Percentiles rank a stretch among this genome's conserved stretches.
These are phyloP conservation scores for Agrilus cyanescens DNA, from an alignment of 2,888 invertebrate genomes.

Conservation along the genomic window DNA sequence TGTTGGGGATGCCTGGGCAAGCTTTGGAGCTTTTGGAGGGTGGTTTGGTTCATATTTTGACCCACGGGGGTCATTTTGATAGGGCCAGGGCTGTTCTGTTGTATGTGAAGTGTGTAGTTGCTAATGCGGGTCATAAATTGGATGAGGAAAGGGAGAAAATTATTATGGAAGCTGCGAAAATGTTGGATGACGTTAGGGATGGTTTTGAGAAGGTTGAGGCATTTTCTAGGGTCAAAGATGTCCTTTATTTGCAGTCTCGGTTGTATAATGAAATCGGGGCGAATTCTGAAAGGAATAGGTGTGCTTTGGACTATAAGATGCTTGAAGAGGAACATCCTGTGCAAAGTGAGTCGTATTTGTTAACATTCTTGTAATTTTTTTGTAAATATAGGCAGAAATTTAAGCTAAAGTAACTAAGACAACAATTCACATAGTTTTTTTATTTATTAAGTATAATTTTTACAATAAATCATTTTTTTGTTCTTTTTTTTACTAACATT, in stretches of 20 bases:
- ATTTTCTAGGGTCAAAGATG: constrained; percentile 61
- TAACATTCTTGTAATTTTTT: constrained; percentile 40
- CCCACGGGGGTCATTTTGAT: constrained; percentile 73
- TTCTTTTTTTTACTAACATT: too few relatives aligned
- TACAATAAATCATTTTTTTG: too few relatives aligned
- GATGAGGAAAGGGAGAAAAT: constrained; percentile 40
- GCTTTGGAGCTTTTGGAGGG: constrained; percentile 55
- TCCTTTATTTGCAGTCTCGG: constrained; percentile 58
- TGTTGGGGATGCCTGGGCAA: constrained; percentile 65
- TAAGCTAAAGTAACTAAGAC: too few relatives aligned
- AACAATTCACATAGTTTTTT: too few relatives aligned
- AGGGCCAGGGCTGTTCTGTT: constrained; percentile 64
- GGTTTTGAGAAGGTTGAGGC: constrained; percentile 67
- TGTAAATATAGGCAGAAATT: too few relatives aligned
- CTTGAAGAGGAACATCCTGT: constrained; percentile 61
- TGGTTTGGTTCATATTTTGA: constrained; percentile 52
- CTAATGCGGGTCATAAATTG: constrained; percentile 41
- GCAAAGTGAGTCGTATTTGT: constrained; percentile 42
- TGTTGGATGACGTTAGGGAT: constrained; percentile 53
- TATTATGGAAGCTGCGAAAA: constrained; percentile 45
- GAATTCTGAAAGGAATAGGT: constrained; percentile 62
- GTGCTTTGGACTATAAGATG: constrained; percentile 68
- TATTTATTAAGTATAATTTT: too few relatives aligned
- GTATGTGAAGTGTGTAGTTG: constrained; percentile 67
- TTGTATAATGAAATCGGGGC: constrained; percentile 65